phyloP scores from a whole-genome alignment of 2,888 invertebrate genomes.

The Bellardia bayeri region DNA sequence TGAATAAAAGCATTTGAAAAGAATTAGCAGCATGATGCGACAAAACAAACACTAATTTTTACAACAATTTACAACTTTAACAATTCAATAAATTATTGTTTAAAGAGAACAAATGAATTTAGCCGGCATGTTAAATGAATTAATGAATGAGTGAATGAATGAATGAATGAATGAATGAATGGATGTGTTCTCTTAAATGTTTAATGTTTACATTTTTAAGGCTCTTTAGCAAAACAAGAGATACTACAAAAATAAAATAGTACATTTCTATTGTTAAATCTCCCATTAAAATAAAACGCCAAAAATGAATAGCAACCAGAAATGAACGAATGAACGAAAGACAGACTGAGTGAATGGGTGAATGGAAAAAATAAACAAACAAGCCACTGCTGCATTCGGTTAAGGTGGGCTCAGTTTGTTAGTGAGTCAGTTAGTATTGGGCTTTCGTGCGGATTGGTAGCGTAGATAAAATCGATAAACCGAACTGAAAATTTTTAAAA shows the following conservation, averaged over 20 bases:
- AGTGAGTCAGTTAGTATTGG: constrained; percentile 80
- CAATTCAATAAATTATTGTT: constrained; percentile 35
- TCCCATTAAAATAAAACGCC: background rate
- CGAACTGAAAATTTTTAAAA: constrained; percentile 65
- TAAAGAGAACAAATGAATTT: constrained; percentile 50
- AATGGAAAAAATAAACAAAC: constrained; percentile 50
- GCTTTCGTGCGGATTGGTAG: constrained; percentile 80
- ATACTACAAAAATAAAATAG: background rate
- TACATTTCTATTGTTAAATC: constrained; percentile 25
- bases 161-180: background rate
- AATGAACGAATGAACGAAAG: constrained; percentile 72
- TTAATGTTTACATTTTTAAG: constrained; percentile 10
- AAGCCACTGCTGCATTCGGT: constrained; percentile 62
- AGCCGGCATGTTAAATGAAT: constrained; percentile 51
- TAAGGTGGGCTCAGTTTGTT: constrained; percentile 79
- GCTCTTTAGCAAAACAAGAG: constrained; percentile 31
- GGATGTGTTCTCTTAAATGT: constrained; percentile 38
- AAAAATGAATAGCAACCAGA: constrained; percentile 57
- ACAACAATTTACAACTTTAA: constrained; percentile 55
- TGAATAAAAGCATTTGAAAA: constrained; percentile 49
- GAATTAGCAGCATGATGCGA: constrained; percentile 50
- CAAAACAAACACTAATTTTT: constrained; percentile 35
- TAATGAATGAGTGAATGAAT: background rate
- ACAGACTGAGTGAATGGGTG: constrained; percentile 27
- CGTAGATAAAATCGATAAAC: constrained; percentile 73